phyloP scores from a whole-genome alignment of 2,888 invertebrate genomes.

The Iselma pallidipennis region DNA sequence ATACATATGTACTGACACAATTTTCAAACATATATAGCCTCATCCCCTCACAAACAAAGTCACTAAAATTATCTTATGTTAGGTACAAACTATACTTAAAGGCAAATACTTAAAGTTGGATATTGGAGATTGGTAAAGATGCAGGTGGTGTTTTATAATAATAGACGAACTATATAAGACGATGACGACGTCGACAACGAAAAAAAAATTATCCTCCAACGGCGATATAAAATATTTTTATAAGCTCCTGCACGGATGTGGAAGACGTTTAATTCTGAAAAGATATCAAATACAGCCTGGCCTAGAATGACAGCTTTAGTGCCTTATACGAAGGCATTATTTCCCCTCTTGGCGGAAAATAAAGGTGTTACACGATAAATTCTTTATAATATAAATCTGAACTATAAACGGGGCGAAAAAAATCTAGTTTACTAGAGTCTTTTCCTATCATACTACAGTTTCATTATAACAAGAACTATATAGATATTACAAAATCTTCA shows the following conservation, averaged over 20 bases:
- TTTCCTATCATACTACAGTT: not conserved
- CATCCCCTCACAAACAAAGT: too few relatives aligned
- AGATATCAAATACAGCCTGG: constrained; percentile 40
- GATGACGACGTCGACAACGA: not conserved
- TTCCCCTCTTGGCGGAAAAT: constrained; percentile 39
- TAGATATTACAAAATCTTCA: too few relatives aligned
- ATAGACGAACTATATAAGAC: not conserved
- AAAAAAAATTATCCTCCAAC: constrained; percentile 1
- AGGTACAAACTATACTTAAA: too few relatives aligned
- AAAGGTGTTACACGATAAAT: constrained; percentile 46
- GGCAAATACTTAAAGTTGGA: too few relatives aligned
- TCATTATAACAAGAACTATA: too few relatives aligned
- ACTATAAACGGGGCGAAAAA: not conserved
- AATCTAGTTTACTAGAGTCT: not conserved
- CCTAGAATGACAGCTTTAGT: constrained; percentile 48
- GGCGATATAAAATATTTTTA: constrained; percentile 37
- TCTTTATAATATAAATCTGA: constrained; percentile 48
- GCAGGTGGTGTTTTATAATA: constrained; percentile 2
- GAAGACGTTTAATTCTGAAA: constrained; percentile 40
- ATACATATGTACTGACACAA: too few relatives aligned
- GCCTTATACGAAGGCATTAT: constrained; percentile 41
- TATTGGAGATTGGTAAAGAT: not conserved
- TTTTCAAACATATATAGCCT: too few relatives aligned
- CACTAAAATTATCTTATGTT: too few relatives aligned
- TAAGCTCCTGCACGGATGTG: constrained; percentile 40